These are phyloP conservation scores for Pachliopta kotzebuea DNA, from an alignment of 2,888 invertebrate species.

Conservation along the genomic window DNA sequence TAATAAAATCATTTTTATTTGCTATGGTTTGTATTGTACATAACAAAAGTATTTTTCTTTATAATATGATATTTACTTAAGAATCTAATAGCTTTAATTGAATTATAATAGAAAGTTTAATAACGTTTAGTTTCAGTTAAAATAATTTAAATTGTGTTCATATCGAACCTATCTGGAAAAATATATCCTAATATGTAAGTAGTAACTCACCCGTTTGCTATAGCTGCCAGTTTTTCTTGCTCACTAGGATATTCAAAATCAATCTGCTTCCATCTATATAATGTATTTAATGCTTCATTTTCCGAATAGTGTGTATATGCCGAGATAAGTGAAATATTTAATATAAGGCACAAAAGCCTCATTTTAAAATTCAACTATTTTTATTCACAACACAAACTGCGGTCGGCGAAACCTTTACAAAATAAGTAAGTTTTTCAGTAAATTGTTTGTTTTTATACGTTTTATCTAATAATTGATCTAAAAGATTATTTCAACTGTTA, in stretches of 20 bases:
- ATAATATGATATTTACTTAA: no score
- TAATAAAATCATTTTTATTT: no score
- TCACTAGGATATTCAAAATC: slow-evolving; percentile 55
- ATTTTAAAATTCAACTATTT: background rate
- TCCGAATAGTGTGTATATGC: slow-evolving; percentile 31
- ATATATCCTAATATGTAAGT: background rate
- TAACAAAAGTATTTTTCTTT: no score
- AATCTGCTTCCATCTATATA: slow-evolving; percentile 72
- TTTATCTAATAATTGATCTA: background rate
- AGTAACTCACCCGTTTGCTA: slow-evolving; percentile 55
- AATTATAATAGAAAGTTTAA: no score
- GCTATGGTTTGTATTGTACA: no score
- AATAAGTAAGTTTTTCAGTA: background rate
- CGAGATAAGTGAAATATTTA: slow-evolving; percentile 30
- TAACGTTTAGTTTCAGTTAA: no score
- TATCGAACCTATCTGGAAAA: no score
- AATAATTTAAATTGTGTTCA: no score
- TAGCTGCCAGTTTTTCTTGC: slow-evolving; percentile 47
- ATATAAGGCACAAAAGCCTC: slow-evolving; percentile 13
- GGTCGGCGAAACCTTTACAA: background rate
- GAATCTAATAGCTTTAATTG: no score
- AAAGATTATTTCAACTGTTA: background rate
- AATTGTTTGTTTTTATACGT: background rate
- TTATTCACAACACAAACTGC: background rate
- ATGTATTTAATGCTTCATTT: slow-evolving; percentile 53